Base-by-base conservation (phyloP, 2,888 invertebrate species). In the Agrotis clavis region DNA sequence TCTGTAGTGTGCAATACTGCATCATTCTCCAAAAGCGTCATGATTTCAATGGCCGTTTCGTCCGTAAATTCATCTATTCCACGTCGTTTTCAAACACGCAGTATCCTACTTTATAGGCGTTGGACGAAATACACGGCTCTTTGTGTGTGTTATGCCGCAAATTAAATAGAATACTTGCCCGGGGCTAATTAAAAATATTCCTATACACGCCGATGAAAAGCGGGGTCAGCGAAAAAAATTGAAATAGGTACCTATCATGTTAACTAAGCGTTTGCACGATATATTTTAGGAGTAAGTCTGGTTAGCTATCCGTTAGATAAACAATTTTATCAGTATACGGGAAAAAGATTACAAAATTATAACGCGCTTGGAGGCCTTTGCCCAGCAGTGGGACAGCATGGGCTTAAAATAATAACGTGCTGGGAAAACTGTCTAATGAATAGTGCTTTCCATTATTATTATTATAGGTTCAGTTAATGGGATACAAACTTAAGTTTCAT, bases 151-250 rank as follows among this genome's bases (percentile, higher is more conserved):
- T 89, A 83, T 82, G 87, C 93, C 94, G 90, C 93, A 94, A 93
- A 93, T 93, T 92, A 93, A 95, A 94, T 94, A 92, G 87, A 92
- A 94, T 87, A 81, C 93, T 90, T 93, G 91, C 90, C 88, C 86
- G 88, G 78, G 89, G 90, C 92, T 93, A 92, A 94, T 94, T 94
- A 93, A 93, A 92, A 93, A 92, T 88, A 74, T 80, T 77, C 74
- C 66, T 91, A 90, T 87, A 87, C 80, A 83, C 82, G 83, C 85
- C 85, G 86, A 87, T 90, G 88, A 89, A 90, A 90, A 90, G 87
- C 87, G 83, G 83, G 83, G 81, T 74, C 81, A 74, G 79, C 80
- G 82, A 79, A 81, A 84, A 87, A 87, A 89, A 87, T 81, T 85
- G 86, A 88, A 75, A 82, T 78, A 76, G 54, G 63, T 81, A 16